phyloP scores from a whole-genome alignment of 2,797 vertebrate species.

The Miopithecus talapoin region DNA sequence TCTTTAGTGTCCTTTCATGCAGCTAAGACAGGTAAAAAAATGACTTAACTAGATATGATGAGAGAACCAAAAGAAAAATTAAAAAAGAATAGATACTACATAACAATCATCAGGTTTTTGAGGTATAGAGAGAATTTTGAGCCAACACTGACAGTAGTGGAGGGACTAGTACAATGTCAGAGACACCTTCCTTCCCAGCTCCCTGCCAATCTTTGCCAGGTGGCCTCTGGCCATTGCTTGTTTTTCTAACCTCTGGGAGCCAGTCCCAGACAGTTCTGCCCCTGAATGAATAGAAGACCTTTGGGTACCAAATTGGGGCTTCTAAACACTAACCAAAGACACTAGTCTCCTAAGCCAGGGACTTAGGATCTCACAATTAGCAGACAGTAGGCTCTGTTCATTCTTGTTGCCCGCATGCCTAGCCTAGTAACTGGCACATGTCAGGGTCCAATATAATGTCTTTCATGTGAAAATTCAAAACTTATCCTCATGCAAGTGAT shows the following conservation, averaged over 20 bases:
- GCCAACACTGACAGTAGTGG: neutral
- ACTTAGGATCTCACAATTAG: neutral
- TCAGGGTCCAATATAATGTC: neutral
- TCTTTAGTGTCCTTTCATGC: neutral
- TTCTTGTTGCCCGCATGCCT: neutral
- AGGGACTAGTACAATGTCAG: neutral
- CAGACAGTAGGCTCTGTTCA: neutral
- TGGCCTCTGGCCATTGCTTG: neutral
- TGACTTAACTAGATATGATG: neutral
- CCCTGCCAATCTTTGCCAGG: neutral
- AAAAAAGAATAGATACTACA: neutral
- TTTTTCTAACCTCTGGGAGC: neutral
- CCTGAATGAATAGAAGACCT: neutral
- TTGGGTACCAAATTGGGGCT: neutral
- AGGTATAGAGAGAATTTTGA: neutral
- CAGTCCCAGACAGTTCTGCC: neutral
- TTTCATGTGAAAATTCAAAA: neutral
- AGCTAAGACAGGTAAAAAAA: conserved; percentile 1
- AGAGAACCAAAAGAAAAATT: neutral
- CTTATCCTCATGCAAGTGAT: neutral
- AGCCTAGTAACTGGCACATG: neutral
- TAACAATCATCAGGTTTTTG: neutral
- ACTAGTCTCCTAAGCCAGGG: neutral
- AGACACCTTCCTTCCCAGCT: neutral
- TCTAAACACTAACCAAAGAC: neutral